A percentile compares a stretch with the other conserved stretches of the same genome.
These are phyloP conservation scores for Heliconius cydno DNA, from an alignment of 2,888 invertebrate species.

Conservation along the genomic window DNA sequence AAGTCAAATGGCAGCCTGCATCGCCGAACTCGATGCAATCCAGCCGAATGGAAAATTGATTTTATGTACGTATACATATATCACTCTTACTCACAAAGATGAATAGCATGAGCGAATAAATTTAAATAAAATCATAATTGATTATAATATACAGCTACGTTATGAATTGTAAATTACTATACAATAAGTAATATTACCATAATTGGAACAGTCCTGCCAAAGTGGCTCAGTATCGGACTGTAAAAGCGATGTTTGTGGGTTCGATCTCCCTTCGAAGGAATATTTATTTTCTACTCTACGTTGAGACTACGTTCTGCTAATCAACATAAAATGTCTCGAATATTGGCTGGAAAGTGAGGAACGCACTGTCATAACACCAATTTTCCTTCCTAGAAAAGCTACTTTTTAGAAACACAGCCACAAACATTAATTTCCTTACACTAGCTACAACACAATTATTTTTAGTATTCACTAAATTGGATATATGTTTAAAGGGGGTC, in stretches of 20 bases:
- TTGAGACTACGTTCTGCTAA: not conserved
- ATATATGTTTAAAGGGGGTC: conserved; percentile 11
- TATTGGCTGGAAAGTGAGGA: not conserved
- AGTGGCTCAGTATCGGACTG: not conserved
- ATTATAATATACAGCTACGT: not conserved
- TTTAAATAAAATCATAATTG: conserved; percentile 26
- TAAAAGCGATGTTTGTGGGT: not conserved
- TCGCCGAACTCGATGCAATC: conserved; percentile 62
- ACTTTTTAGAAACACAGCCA: no score
- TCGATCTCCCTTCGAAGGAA: not conserved
- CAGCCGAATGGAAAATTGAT: conserved; percentile 72
- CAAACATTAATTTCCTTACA: not conserved
- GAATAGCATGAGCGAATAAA: conserved; percentile 48
- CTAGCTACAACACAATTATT: not conserved
- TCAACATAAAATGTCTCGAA: not conserved
- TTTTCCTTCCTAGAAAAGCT: not conserved
- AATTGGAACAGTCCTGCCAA: not conserved
- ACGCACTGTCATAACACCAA: not conserved
- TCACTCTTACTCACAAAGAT: conserved; percentile 67
- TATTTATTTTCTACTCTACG: not conserved
- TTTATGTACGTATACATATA: conserved; percentile 60
- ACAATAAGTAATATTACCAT: not conserved
- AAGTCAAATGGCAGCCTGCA: conserved; percentile 62
- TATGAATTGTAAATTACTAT: not conserved
- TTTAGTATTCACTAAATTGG: conserved; percentile 14